A percentile compares a stretch with the other conserved stretches of the same genome.
Evolutionary conservation across 2,797 vertebrate genomes (phyloP).

Genomic region (Poecile montanus): DNA sequence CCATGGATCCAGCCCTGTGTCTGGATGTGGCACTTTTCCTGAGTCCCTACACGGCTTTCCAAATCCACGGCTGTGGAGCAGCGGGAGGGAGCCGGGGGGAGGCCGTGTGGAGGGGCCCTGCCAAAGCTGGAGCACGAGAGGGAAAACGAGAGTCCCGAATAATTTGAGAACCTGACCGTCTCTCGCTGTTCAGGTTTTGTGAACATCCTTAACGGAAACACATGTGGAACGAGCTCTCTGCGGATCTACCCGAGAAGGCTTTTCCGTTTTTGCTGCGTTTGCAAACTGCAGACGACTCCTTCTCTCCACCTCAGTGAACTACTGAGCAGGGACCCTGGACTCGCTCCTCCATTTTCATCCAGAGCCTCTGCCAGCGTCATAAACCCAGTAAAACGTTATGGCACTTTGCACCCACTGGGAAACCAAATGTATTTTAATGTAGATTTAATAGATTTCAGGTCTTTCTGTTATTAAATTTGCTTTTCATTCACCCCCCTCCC

Average conservation of each 20-base stretch:
- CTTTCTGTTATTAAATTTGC: conserved; percentile 72
- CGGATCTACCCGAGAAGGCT: conserved; percentile 54
- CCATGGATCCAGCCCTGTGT: neutral
- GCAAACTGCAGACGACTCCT: conserved; percentile 57
- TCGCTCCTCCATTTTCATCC: conserved; percentile 66
- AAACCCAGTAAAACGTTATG: conserved; percentile 71
- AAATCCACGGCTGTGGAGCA: neutral
- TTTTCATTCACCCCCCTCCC: conserved; percentile 42
- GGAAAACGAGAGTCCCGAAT: conserved; percentile 26
- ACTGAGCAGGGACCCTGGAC: conserved; percentile 65
- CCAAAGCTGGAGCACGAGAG: neutral
- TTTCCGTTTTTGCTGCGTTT: conserved; percentile 68
- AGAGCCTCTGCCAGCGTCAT: conserved; percentile 65
- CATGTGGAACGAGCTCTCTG: conserved; percentile 57
- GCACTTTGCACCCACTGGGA: conserved; percentile 71
- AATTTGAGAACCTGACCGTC: conserved; percentile 48
- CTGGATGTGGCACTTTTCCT: neutral
- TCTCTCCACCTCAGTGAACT: conserved; percentile 49
- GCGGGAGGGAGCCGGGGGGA: neutral
- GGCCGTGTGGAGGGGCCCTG: neutral
- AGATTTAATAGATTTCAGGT: conserved; percentile 73
- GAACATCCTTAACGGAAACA: conserved; percentile 69
- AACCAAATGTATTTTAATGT: conserved; percentile 74
- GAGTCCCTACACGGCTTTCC: fast-evolving
- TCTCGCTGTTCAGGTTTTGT: conserved; percentile 54